These are phyloP conservation scores for Archips crataeganus DNA, from an alignment of 2,888 invertebrate species.

Conservation along the genomic window DNA sequence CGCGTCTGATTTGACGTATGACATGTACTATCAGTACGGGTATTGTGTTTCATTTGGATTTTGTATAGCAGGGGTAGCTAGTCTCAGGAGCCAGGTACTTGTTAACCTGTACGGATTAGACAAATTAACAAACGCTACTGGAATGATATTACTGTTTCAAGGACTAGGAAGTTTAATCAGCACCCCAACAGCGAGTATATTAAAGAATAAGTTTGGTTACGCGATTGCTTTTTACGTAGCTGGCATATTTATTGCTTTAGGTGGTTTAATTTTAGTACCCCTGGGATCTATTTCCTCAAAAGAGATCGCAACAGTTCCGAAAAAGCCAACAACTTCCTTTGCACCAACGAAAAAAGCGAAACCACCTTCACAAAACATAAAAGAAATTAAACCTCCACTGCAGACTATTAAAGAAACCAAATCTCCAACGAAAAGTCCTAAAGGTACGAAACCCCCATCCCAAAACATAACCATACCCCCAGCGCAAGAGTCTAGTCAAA, in stretches of 20 bases:
- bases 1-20: conserved; percentile 63
- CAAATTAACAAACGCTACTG: conserved; percentile 76
- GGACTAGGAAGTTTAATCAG: conserved; percentile 73
- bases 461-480: neutral
- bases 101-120: conserved; percentile 76
- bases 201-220: conserved; percentile 66
- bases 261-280: conserved; percentile 63
- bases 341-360: neutral
- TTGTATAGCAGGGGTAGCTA: conserved; percentile 62
- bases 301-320: conserved; percentile 46
- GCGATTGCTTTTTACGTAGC: conserved; percentile 66
- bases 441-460: neutral
- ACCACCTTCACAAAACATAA: neutral
- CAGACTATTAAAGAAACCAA: conserved; percentile 2
- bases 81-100: conserved; percentile 67
- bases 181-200: conserved; percentile 68
- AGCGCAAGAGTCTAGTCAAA: neutral
- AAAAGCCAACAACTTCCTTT: conserved; percentile 3
- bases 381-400: neutral
- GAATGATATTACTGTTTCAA: conserved; percentile 73
- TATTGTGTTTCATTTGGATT: conserved; percentile 70
- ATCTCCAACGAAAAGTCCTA: neutral
- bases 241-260: conserved; percentile 64
- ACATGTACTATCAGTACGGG: conserved; percentile 68
- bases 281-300: conserved; percentile 52